Evolutionary conservation across 1,140 invertebrate genomes (phyloP).

Genomic region (Akabosia matsudoensis): DNA sequence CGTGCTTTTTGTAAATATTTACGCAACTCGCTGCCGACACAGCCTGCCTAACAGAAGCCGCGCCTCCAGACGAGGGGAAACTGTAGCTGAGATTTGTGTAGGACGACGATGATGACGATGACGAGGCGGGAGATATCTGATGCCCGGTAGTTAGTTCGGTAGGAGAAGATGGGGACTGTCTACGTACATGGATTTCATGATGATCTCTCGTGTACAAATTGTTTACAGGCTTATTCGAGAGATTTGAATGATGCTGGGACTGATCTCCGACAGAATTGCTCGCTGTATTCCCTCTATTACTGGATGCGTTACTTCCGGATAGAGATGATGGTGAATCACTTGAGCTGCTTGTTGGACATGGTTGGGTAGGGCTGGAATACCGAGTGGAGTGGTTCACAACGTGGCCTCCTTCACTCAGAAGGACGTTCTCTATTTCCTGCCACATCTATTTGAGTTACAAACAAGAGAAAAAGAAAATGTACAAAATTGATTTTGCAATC

Average conservation of each 20-base stretch:
- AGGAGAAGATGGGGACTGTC: constrained; percentile 2
- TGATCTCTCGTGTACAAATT: background rate
- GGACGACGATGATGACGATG: background rate
- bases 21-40: background rate
- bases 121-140: constrained; percentile 3
- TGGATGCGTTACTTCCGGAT: background rate
- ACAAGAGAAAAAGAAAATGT: constrained; percentile 14
- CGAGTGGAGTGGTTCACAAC: constrained; percentile 1
- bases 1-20: background rate
- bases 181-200: background rate
- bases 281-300: background rate
- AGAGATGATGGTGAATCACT: background rate
- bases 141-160: constrained; percentile 22
- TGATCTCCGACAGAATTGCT: background rate
- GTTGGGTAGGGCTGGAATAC: background rate
- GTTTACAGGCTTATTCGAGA: background rate
- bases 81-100: constrained; percentile 18
- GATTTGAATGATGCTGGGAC: background rate
- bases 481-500: background rate
- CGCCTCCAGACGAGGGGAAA: background rate
- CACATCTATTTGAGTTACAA: constrained; percentile 52
- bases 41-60: background rate
- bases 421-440: constrained; percentile 57
- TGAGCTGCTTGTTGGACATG: background rate
- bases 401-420: constrained; percentile 48